A percentile compares a stretch with the other conserved stretches of the same genome.
Evolutionary conservation across 2,797 vertebrate genomes (phyloP).

Genomic region (Leptatherina wallacei): DNA sequence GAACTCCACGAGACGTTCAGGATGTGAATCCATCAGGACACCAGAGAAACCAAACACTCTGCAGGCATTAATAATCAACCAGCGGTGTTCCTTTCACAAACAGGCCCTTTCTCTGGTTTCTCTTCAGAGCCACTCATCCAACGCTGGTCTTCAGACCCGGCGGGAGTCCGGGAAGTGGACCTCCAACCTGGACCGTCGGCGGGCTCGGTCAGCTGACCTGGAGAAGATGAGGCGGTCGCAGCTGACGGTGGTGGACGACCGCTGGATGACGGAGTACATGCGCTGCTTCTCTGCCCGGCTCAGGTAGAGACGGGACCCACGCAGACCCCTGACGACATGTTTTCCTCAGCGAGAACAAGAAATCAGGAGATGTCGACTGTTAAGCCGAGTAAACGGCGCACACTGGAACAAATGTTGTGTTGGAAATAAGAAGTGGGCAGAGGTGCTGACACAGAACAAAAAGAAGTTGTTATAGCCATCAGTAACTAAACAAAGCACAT

Average conservation of each 20-base stretch:
- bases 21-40: slow-evolving; percentile 22
- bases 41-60: slow-evolving; percentile 55
- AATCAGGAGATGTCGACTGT: background rate
- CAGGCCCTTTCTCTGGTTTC: slow-evolving; percentile 31
- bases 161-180: slow-evolving; percentile 82
- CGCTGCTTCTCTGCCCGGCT: slow-evolving; percentile 92
- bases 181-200: slow-evolving; percentile 79
- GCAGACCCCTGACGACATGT: background rate
- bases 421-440: background rate
- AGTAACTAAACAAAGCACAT: no score
- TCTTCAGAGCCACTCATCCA: slow-evolving; percentile 84
- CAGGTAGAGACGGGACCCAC: slow-evolving; percentile 77
- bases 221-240: slow-evolving; percentile 78
- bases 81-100: slow-evolving; percentile 38
- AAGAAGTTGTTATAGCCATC: no score
- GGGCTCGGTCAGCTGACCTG: slow-evolving; percentile 86
- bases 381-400: background rate
- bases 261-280: slow-evolving; percentile 96
- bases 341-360: background rate
- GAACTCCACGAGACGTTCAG: no score
- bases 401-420: background rate
- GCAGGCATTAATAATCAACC: slow-evolving; percentile 70
- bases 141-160: slow-evolving; percentile 85
- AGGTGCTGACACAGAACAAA: background rate
- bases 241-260: slow-evolving; percentile 83